Percentiles rank a stretch among this genome's conserved stretches.
Conservation (phyloP, 2,797 vertebrate genomes). For the Siniperca undulata region DNA sequence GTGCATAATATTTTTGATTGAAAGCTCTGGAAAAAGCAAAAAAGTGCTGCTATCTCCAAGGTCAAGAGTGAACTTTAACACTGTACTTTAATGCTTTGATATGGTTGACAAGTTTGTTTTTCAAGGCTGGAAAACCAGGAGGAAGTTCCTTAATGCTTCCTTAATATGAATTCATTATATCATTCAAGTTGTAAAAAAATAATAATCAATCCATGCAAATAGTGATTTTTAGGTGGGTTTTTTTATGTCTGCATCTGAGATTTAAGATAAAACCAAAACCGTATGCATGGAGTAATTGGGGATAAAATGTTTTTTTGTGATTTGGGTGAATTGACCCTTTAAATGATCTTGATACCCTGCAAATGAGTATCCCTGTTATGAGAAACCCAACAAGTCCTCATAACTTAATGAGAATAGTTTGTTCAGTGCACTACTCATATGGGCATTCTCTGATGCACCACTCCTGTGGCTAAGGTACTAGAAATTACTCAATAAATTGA, state of each 20-base stretch:
- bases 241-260: background rate
- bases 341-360: background rate
- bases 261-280: background rate
- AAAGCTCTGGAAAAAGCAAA: background rate
- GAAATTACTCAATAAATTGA: background rate
- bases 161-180: background rate
- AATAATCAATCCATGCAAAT: background rate
- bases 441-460: background rate
- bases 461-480: background rate
- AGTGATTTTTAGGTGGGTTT: background rate
- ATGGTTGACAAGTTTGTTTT: background rate
- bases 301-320: background rate
- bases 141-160: background rate
- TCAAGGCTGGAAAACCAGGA: background rate
- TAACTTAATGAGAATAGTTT: slow-evolving; percentile 9
- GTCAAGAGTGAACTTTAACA: background rate
- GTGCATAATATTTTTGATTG: background rate
- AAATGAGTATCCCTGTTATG: background rate
- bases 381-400: background rate
- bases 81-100: background rate
- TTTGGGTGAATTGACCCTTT: background rate
- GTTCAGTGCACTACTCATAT: background rate
- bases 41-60: no score
- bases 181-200: background rate
- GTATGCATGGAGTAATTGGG: background rate